Base-by-base conservation (phyloP, 1,140 invertebrate species). In the Drosophila sp. region DNA sequence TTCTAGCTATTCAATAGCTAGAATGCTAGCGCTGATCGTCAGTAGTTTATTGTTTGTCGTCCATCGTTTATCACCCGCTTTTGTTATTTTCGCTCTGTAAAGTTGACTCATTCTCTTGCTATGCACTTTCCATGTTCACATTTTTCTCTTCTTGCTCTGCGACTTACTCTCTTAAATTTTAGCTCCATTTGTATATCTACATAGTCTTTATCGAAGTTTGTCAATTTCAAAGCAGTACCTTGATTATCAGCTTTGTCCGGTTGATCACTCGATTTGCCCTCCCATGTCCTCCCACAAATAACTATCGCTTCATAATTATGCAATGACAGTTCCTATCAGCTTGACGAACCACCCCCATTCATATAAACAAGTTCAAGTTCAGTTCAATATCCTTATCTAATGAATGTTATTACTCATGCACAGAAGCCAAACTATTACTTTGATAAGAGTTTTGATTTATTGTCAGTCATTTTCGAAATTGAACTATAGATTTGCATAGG, bases 81-180 rank as follows among this genome's bases (percentile, higher is more conserved):
- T 57, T 18, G 4, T 21, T 45, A 21, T 48, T 34, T 38, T 13
- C 32, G 32, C 34, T n/a, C 6, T 34, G 41, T 38, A 7, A 50
- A 53, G 54, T 67, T 67, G 64, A 67, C 64, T 67, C 64, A 67
- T 59, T 48, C 56, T 59, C 45, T 40, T 43, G 11, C 54, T 40
- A 50, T 58, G 64, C 54, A 54, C 53, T 32, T 41, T 67, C 53
- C 63, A 64, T 29, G 29, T 63, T 32, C 34, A 2, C 61, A 45
- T 36, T 43, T 38, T 29, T 40, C 2, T 46, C 14, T 9, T 46
- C 51, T 48, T 18, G 21, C 32, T n/a, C 18, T 34, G 29, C 2
- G 3, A 6, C 43, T 41, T 11, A 21, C 41, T 29, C n/a, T 41
- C 7, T 27, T 27, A 5, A 8, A 2, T 2, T 38, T 0, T 13